phyloP scores from a whole-genome alignment of 2,888 invertebrate genomes.

The Taenaris catops region DNA sequence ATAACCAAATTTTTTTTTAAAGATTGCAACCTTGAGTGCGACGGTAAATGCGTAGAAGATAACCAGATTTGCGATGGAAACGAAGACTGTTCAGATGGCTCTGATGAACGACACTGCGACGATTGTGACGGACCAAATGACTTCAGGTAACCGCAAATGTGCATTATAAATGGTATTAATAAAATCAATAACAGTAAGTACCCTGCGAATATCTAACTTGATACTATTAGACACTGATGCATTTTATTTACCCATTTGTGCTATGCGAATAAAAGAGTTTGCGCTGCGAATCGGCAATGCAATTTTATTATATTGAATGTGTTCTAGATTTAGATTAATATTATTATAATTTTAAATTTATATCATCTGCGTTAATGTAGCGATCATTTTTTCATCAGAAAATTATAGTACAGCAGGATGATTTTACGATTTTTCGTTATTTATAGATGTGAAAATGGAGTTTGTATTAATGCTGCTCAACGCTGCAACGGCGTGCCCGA shows the following conservation, averaged over 20 bases:
- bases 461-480: conserved; percentile 58
- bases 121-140: conserved; percentile 49
- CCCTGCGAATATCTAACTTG: too few relatives aligned
- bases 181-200: neutral
- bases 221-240: too few relatives aligned
- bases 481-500: conserved; percentile 80
- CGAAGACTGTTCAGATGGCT: conserved; percentile 80
- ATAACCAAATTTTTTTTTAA: conserved; percentile 58
- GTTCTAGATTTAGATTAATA: too few relatives aligned
- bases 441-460: conserved; percentile 62
- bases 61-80: conserved; percentile 78
- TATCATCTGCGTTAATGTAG: too few relatives aligned
- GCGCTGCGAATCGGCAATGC: too few relatives aligned
- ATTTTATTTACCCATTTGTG: too few relatives aligned
- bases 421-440: conserved; percentile 25
- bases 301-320: neutral
- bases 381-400: too few relatives aligned
- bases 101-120: conserved; percentile 72
- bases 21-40: conserved; percentile 59
- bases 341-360: too few relatives aligned
- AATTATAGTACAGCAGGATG: too few relatives aligned
- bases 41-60: conserved; percentile 81
- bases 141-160: conserved; percentile 51
- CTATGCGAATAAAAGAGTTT: too few relatives aligned
- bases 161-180: neutral